phyloP scores from a whole-genome alignment of 2,888 invertebrate species.

The Alcis repandata region DNA sequence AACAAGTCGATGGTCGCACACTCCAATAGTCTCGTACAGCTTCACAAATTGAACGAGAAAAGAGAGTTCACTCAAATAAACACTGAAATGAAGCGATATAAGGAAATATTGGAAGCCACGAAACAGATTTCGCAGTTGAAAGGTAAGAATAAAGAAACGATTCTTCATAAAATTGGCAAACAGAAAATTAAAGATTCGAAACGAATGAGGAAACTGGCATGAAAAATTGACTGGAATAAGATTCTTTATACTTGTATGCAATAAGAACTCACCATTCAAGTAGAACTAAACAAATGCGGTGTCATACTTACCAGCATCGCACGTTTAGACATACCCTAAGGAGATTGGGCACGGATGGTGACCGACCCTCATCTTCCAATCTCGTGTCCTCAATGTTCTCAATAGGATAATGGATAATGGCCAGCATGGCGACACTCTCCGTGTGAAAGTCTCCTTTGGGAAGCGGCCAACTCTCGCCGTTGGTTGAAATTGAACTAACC shows the following conservation, averaged over 20 bases:
- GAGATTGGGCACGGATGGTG: conserved; percentile 39
- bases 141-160: conserved; percentile 4
- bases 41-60: conserved; percentile 1
- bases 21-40: conserved; percentile 3
- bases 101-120: conserved; percentile 1
- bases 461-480: conserved; percentile 32
- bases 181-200: conserved; percentile 5
- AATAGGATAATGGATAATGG: conserved; percentile 50
- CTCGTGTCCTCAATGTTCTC: conserved; percentile 41
- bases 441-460: conserved; percentile 63
- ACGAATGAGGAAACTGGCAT: conserved; percentile 18
- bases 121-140: conserved; percentile 3
- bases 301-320: neutral
- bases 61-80: conserved; percentile 6
- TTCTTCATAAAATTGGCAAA: neutral
- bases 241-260: conserved; percentile 12
- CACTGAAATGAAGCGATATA: conserved; percentile 4
- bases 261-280: neutral
- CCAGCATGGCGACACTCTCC: conserved; percentile 45
- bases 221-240: conserved; percentile 12
- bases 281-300: neutral
- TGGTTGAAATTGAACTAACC: neutral
- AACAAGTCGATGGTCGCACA: conserved; percentile 17
- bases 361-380: conserved; percentile 49
- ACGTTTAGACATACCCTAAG: conserved; percentile 12